Conservation (phyloP, 2,113 vertebrate genomes). For the Tachysurus vachellii region DNA sequence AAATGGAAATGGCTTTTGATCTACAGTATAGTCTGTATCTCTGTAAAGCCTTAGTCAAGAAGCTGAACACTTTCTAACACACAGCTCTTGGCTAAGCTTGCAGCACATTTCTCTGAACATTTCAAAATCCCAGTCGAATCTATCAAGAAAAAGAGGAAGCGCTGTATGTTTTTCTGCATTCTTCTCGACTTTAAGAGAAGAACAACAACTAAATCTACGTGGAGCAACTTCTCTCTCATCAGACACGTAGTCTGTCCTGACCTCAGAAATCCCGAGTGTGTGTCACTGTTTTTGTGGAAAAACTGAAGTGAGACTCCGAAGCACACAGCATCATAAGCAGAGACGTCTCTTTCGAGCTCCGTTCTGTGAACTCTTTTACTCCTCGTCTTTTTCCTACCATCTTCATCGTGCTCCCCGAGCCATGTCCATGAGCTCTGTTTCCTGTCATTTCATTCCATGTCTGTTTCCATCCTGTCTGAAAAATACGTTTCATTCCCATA, state of each 20-base stretch:
- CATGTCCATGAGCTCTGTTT: neutral
- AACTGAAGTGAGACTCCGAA: neutral
- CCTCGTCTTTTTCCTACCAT: neutral
- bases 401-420: neutral
- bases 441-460: neutral
- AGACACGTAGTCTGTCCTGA: neutral
- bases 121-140: neutral
- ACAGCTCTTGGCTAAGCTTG: neutral
- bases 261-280: neutral
- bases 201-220: neutral
- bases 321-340: neutral
- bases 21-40: neutral
- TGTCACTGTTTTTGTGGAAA: conserved; percentile 12
- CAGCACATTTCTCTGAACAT: neutral
- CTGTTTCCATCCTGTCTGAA: neutral
- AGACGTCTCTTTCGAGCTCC: neutral
- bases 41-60: neutral
- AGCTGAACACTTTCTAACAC: neutral
- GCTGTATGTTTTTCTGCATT: neutral
- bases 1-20: neutral
- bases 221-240: neutral
- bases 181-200: neutral
- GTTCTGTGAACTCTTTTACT: neutral
- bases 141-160: neutral
- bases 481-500: neutral